Conservation (phyloP, 92 coral and sea anemone genomes). For the Umimayanthus kanabou region DNA sequence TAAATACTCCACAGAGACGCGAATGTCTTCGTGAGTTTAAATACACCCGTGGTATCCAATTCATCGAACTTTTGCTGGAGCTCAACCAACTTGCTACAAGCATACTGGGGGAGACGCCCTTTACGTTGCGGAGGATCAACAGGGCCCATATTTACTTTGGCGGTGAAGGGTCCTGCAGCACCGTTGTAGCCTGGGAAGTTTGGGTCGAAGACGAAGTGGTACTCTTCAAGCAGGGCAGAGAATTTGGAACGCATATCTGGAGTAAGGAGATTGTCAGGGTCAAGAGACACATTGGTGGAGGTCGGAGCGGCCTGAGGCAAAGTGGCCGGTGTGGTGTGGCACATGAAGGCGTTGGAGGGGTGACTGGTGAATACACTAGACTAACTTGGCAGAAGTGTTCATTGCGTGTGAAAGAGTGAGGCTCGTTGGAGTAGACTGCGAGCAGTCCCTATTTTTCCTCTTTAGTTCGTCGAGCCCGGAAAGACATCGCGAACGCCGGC, state of each 20-base stretch:
- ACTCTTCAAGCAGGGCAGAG: constrained; percentile 25
- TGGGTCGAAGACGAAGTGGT: constrained; percentile 26
- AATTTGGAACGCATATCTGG: background rate
- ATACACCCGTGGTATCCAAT: too few relatives aligned
- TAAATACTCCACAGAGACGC: too few relatives aligned
- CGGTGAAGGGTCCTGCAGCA: background rate
- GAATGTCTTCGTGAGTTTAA: too few relatives aligned
- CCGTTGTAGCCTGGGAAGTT: background rate
- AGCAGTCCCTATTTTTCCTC: too few relatives aligned
- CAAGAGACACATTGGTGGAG: constrained; percentile 17
- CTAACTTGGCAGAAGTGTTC: too few relatives aligned
- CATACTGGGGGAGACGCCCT: too few relatives aligned
- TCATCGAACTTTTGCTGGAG: too few relatives aligned
- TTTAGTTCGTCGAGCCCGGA: too few relatives aligned
- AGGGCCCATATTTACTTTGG: constrained; percentile 57
- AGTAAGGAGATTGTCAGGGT: constrained; percentile 12
- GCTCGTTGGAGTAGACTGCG: too few relatives aligned
- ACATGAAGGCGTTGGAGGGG: background rate
- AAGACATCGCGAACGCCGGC: too few relatives aligned
- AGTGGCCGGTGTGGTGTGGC: background rate
- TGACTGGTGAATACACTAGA: too few relatives aligned
- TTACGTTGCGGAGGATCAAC: constrained; percentile 50
- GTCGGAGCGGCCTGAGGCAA: background rate
- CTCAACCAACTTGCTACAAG: background rate
- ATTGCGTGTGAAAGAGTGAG: too few relatives aligned